Percentiles rank a stretch among this genome's conserved stretches.
Evolutionary conservation across 1,140 invertebrate genomes (phyloP).

Genomic region (Dermatophagoides farinae): DNA sequence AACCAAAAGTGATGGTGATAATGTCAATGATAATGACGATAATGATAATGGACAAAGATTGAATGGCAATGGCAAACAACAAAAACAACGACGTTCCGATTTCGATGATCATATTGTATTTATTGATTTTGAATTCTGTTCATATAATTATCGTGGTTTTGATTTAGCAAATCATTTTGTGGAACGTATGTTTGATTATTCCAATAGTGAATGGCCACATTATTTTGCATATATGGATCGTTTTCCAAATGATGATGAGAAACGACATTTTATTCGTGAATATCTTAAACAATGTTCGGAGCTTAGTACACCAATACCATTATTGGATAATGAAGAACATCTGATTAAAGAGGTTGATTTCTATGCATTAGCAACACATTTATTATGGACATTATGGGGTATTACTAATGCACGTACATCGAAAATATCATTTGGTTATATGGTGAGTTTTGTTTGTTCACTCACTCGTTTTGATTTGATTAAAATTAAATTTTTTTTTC

Average conservation of each 20-base stretch:
- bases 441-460: slow-evolving; percentile 39
- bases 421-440: slow-evolving; percentile 79
- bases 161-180: slow-evolving; percentile 90
- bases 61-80: too few relatives aligned
- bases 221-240: slow-evolving; percentile 43
- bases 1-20: background rate
- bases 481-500: slow-evolving; percentile 7
- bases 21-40: background rate
- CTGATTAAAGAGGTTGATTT: slow-evolving; percentile 53
- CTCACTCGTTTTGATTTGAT: slow-evolving; percentile 6
- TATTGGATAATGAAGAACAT: slow-evolving; percentile 23
- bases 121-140: slow-evolving; percentile 63
- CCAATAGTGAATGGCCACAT: slow-evolving; percentile 48
- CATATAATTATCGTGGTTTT: slow-evolving; percentile 42
- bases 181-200: slow-evolving; percentile 86
- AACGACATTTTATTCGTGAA: slow-evolving; percentile 32
- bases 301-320: slow-evolving; percentile 16
- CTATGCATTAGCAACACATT: slow-evolving; percentile 66
- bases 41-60: background rate
- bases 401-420: slow-evolving; percentile 66
- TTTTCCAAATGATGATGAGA: slow-evolving; percentile 54
- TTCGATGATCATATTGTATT: slow-evolving; percentile 34
- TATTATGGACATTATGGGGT: slow-evolving; percentile 80
- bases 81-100: too few relatives aligned
- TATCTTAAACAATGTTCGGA: slow-evolving; percentile 13